These are phyloP conservation scores for Drosophila rufa DNA, from an alignment of 1,140 invertebrate species.

Conservation along the genomic window DNA sequence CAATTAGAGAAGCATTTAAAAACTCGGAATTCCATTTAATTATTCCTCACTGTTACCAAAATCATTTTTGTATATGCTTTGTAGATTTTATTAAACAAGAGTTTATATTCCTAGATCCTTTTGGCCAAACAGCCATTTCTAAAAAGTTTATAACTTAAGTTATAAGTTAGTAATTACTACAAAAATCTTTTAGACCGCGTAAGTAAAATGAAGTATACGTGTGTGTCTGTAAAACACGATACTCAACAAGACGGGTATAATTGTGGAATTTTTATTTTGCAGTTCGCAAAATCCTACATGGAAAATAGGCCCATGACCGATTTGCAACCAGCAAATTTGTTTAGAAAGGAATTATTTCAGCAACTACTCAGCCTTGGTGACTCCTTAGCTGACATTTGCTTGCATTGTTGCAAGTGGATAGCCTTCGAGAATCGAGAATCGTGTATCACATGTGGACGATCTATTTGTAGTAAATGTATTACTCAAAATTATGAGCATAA, in stretches of 20 bases:
- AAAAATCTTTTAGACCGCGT: not conserved
- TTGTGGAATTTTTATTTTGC: slow-evolving; percentile 3
- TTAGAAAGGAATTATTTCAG: not conserved
- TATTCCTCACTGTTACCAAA: too few species aligned
- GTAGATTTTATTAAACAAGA: slow-evolving; percentile 2
- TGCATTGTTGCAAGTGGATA: not conserved
- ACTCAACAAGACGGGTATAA: slow-evolving; percentile 2
- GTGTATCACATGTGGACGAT: too few species aligned
- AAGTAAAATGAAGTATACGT: not conserved
- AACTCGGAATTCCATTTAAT: too few species aligned
- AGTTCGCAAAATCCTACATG: slow-evolving; percentile 12
- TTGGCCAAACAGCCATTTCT: not conserved
- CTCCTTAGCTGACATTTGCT: not conserved
- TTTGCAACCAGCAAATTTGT: not conserved
- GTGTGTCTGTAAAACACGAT: not conserved
- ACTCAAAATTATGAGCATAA: too few species aligned
- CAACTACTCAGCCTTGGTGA: not conserved
- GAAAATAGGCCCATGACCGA: not conserved
- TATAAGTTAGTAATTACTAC: too few species aligned
- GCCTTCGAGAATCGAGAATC: too few species aligned
- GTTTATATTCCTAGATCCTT: not conserved
- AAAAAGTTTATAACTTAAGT: not conserved
- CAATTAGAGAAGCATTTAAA: not conserved
- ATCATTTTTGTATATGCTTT: slow-evolving; percentile 8
- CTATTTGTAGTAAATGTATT: too few species aligned